Base-by-base conservation (phyloP, 1,140 invertebrate genomes). In the Lethrus apterus region DNA sequence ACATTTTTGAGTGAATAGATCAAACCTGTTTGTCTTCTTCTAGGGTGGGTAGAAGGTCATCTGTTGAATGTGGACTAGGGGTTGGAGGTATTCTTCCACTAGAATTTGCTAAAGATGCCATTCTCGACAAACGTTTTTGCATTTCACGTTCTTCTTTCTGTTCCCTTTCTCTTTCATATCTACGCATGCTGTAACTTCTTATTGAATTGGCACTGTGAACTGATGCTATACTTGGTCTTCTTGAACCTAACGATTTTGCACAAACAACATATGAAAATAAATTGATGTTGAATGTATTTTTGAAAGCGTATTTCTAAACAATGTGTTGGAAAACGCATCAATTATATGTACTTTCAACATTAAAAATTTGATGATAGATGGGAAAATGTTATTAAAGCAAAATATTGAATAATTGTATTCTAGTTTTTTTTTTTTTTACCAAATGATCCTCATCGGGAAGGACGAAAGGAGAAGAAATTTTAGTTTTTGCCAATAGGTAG, bases 191-290 rank as follows among this genome's bases (percentile, higher is more conserved):
- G 67, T 84, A 89, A 66, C 83, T 86, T 56, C 80, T 77, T 36
- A 84, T 79, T 21, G 85, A 89, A 24, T 80, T 85, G 44, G 79
- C 78, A 70, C 84, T 87, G 63, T 87, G 84, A 51, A 87, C 72
- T 43, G 84, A 87, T 47, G 80, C 81, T 71, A 86, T 69, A 75
- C 83, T 86, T 67, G 84, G 83, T 71, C 83, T 78, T 73, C 84
- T 76, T 58, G 85, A 86, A 77, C 84, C 85, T 88, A 33, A 33
- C 15, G 14, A 31, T 31, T 31, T n/a, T 31, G n/a, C 2, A 4
- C 4, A 11, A 31, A 11, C 9, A n/a, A 9, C n/a, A 31, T 14
- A 31, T 31, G 29, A n/a, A 31, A 31, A 31, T 31, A 31, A 31
- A 14, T 31, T 26, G 29, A 31, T 31, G 4, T 31, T n/a, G 14